Conservation (phyloP, 1,140 invertebrate species). For the Orchestia grillus region DNA sequence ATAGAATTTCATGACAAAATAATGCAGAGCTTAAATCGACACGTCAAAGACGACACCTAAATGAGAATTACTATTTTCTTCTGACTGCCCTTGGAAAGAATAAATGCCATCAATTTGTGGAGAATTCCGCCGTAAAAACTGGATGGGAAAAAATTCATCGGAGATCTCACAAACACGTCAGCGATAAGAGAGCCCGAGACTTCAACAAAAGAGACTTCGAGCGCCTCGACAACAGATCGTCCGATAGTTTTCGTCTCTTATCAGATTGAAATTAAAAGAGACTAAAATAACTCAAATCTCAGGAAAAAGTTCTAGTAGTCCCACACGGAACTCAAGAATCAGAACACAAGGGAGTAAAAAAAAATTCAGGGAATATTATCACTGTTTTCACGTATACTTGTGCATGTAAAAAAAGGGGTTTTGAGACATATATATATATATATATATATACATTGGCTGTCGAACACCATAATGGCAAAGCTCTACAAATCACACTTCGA, state of each 20-base stretch:
- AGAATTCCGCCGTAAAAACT: constrained; percentile 1
- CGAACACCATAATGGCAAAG: background rate
- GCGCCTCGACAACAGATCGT: constrained; percentile 9
- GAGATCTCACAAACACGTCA: constrained; percentile 48
- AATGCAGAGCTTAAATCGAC: background rate
- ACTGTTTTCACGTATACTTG: background rate
- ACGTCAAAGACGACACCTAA: background rate
- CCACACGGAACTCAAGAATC: background rate
- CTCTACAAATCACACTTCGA: background rate
- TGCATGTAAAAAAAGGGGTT: background rate
- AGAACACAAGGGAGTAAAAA: background rate
- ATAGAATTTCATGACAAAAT: background rate
- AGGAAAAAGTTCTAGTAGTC: background rate
- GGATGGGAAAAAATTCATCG: constrained; percentile 36
- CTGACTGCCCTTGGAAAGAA: background rate
- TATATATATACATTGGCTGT: too few species aligned
- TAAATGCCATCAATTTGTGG: background rate
- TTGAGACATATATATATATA: too few species aligned
- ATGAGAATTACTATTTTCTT: background rate
- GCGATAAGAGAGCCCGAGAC: background rate
- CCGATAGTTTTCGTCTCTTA: constrained; percentile 3
- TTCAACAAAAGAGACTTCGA: constrained; percentile 40
- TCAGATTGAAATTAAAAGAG: constrained; percentile 5
- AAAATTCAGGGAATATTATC: background rate
- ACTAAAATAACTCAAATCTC: constrained; percentile 5